Conservation (phyloP, 2,888 invertebrate genomes). For the Sthenelais limicola region DNA sequence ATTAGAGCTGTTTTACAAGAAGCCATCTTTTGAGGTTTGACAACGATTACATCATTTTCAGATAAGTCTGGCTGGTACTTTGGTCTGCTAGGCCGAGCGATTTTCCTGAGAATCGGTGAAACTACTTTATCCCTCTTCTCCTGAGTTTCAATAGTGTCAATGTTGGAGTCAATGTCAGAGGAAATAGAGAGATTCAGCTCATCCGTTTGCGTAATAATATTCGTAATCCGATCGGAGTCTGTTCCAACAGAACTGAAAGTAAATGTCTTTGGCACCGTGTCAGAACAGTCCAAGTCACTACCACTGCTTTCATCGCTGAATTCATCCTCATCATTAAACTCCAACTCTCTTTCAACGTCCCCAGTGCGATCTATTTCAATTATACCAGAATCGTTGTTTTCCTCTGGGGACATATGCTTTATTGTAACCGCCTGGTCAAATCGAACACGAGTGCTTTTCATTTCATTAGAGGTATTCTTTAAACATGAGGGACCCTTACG, state of each 20-base stretch:
- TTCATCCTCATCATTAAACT: background rate
- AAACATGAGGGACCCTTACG: too few species aligned
- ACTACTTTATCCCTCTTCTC: slow-evolving; percentile 4
- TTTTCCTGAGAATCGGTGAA: too few species aligned
- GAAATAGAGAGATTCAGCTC: background rate
- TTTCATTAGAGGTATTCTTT: background rate
- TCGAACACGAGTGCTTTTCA: background rate
- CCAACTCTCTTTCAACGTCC: background rate
- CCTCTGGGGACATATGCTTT: slow-evolving; percentile 33
- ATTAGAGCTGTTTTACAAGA: background rate
- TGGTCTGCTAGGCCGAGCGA: too few species aligned
- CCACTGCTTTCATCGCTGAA: background rate
- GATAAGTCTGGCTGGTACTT: background rate
- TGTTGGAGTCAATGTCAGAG: background rate
- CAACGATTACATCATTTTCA: slow-evolving; percentile 5
- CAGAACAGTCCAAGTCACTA: background rate
- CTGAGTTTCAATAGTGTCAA: background rate
- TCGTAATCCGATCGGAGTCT: background rate
- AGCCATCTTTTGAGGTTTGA: slow-evolving; percentile 13
- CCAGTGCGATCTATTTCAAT: slow-evolving; percentile 17
- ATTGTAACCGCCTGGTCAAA: slow-evolving; percentile 32
- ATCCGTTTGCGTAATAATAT: background rate
- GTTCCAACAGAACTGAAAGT: background rate
- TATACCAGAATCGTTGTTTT: background rate
- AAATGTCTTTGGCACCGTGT: slow-evolving; percentile 6